Base-by-base conservation (phyloP, 2,797 vertebrate genomes). In the Platalea minor region DNA sequence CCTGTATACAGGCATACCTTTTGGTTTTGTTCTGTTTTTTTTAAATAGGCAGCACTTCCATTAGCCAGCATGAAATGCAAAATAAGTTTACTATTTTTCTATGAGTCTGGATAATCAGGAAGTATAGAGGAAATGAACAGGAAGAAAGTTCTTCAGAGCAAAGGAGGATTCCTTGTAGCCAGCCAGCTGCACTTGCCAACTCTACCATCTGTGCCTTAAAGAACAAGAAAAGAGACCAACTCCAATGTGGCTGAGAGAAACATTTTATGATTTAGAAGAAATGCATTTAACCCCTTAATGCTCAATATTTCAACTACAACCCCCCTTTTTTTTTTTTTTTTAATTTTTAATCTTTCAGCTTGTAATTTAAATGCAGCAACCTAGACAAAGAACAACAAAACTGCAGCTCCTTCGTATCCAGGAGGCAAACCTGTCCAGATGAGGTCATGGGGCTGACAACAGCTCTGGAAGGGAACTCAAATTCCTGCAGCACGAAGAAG, bases 131-230 rank as follows among this genome's bases (percentile, higher is more conserved):
- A 97, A 96, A 93, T 20, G 91, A 97, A 91, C 83, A 94, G 92
- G 93, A 96, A 96, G 94, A 91, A 96, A 89, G 92, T 93, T 96
- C 91, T 92, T 91, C 88, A 94, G 89, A 91, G 96, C 37, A 94
- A 96, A 95, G 84, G 93, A 97, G 91, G 78, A 96, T 91, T 97
- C 94, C 96, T 93, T 88, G 69, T 63, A 95, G 92, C 87, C 87
- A 96, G 89, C 82, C 94, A 96, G 92, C 65, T 94, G 89, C 93
- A 96, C 93, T 96, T 95, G 94, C 95, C 96, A 97, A 88, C 76
- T 93, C 85, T 63, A 88, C 94, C 94, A 96, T 97, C 95, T 96
- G 96, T 89, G 92, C 92, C 91, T 95, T 81, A 17, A 89, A 91
- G 90, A 89, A 90, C 45, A 85, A 92, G 94, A 85, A 94, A 88